Conservation (phyloP, 2,113 vertebrate species). For the Redunca redunca region DNA sequence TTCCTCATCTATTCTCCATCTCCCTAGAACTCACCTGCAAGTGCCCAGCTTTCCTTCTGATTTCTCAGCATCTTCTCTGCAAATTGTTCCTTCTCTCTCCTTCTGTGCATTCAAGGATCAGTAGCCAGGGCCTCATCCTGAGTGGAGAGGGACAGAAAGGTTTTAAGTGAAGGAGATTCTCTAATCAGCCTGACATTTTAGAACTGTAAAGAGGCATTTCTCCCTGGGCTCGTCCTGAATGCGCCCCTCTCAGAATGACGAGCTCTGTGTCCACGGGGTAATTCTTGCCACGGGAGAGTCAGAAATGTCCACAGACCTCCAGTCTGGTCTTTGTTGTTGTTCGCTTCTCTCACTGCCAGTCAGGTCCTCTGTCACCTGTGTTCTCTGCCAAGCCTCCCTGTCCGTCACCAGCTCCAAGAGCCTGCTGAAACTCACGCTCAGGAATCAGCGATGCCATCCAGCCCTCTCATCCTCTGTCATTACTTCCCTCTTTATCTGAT, state of each 20-base stretch:
- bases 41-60: background rate
- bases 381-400: background rate
- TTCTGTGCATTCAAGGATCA: background rate
- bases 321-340: background rate
- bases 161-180: background rate
- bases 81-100: background rate
- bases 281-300: background rate
- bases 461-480: background rate
- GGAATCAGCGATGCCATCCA: rapidly evolving
- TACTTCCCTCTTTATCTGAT: background rate
- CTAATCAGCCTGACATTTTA: background rate
- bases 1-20: background rate
- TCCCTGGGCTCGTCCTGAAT: background rate
- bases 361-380: background rate
- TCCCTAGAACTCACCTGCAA: background rate
- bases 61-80: background rate
- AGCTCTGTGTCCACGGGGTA: background rate
- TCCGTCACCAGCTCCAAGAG: background rate
- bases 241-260: background rate
- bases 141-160: background rate
- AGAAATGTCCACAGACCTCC: background rate
- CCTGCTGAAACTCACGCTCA: background rate
- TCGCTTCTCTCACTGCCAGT: background rate
- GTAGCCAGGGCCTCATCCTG: background rate
- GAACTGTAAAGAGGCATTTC: background rate